Evolutionary conservation across 2,113 vertebrate species (phyloP).

Genomic region (Dromiciops gliroides): DNA sequence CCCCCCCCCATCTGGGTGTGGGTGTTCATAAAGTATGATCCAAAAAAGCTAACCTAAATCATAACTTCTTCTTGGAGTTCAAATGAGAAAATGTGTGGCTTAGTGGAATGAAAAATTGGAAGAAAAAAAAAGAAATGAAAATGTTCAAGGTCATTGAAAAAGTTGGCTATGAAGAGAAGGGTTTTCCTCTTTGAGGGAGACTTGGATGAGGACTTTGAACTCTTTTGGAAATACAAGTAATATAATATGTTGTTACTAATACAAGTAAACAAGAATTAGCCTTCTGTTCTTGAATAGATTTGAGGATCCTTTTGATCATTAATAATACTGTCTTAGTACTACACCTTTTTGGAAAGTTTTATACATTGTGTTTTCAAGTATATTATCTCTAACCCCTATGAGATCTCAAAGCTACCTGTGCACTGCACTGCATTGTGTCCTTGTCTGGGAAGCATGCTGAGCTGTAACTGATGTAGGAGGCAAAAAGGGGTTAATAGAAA

Average conservation of each 20-base stretch:
- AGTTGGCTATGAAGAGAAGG: neutral
- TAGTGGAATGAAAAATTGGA: neutral
- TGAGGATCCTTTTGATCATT: neutral
- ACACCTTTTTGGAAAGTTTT: neutral
- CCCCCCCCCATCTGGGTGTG: neutral
- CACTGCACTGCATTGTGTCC: neutral
- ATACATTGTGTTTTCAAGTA: neutral
- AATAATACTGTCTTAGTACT: neutral
- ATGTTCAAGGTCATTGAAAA: neutral
- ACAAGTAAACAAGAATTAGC: neutral
- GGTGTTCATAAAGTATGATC: neutral
- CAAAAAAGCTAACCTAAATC: neutral
- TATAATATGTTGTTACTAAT: neutral
- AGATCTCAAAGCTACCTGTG: neutral
- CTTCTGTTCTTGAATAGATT: neutral
- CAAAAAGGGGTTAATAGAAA: too few relatives aligned
- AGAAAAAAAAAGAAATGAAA: neutral
- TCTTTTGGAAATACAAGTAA: neutral
- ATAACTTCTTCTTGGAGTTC: neutral
- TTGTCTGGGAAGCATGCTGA: neutral
- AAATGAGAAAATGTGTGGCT: neutral
- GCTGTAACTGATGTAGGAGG: too few relatives aligned
- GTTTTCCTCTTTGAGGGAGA: neutral
- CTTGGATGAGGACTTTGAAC: neutral
- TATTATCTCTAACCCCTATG: neutral